Evolutionary conservation across 2,797 vertebrate species (phyloP).

Genomic region (Myotis pilosus): DNA sequence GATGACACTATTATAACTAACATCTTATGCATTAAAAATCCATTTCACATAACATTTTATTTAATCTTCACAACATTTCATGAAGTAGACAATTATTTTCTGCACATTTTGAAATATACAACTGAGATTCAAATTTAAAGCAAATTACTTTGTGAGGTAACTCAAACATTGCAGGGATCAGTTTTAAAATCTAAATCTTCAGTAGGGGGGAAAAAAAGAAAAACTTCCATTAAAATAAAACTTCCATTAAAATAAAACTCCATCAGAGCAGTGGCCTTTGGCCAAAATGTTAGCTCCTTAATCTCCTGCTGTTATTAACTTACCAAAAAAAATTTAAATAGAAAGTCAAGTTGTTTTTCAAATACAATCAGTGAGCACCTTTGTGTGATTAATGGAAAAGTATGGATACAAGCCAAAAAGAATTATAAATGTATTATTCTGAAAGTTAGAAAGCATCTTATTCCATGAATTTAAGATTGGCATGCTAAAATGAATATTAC

Average conservation of each 20-base stretch:
- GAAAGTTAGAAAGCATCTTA: constrained; percentile 30
- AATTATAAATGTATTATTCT: constrained; percentile 24
- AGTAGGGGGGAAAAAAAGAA: neutral
- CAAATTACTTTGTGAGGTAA: neutral
- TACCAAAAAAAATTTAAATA: constrained; percentile 7
- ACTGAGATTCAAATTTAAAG: neutral
- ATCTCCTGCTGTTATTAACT: constrained; percentile 23
- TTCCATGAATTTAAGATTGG: neutral
- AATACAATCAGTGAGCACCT: constrained; percentile 1
- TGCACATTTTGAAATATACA: neutral
- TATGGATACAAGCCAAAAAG: neutral
- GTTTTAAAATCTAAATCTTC: neutral
- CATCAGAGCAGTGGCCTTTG: neutral
- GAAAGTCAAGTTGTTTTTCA: neutral
- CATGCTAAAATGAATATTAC: neutral
- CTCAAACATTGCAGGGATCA: neutral
- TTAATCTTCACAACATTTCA: neutral
- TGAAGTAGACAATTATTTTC: neutral
- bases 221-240: constrained; percentile 20
- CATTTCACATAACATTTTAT: neutral
- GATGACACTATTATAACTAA: neutral
- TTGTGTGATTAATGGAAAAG: neutral
- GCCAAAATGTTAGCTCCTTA: neutral
- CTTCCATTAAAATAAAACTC: neutral
- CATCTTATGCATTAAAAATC: neutral